These are phyloP conservation scores for Heliconius hermathena DNA, from an alignment of 1,140 invertebrate species.

Conservation along the genomic window DNA sequence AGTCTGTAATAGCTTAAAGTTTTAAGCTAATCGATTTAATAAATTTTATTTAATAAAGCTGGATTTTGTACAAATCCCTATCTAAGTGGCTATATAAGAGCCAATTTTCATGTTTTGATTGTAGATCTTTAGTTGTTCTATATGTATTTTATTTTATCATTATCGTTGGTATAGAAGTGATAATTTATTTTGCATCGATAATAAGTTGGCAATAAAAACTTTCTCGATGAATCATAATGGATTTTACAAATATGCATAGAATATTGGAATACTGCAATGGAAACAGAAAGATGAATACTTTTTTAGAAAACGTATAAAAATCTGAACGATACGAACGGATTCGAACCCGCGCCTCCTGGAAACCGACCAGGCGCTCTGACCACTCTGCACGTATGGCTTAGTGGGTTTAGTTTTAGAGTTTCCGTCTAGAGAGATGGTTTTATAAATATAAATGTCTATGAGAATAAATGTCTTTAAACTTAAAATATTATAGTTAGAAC, in stretches of 20 bases:
- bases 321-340: too few relatives aligned
- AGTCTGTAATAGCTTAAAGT: constrained; percentile 5
- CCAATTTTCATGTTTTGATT: neutral
- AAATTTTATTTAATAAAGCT: neutral
- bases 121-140: constrained; percentile 7
- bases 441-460: too few relatives aligned
- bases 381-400: too few relatives aligned
- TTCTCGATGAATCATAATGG: neutral
- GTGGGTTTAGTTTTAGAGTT: too few relatives aligned
- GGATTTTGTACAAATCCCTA: constrained; percentile 7
- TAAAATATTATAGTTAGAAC: too few relatives aligned
- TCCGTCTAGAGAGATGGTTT: too few relatives aligned
- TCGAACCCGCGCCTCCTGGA: too few relatives aligned
- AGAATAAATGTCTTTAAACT: too few relatives aligned
- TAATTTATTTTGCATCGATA: neutral
- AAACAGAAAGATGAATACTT: too few relatives aligned
- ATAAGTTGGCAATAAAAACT: neutral
- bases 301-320: too few relatives aligned
- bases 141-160: constrained; percentile 6
- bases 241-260: neutral
- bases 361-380: too few relatives aligned
- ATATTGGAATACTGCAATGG: too few relatives aligned
- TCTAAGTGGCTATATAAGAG: neutral
- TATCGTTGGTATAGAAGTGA: neutral
- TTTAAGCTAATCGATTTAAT: neutral